Percentiles rank a stretch among this genome's conserved stretches.
Conservation (phyloP, 2,888 invertebrate genomes). For the Coremacera marginata region DNA sequence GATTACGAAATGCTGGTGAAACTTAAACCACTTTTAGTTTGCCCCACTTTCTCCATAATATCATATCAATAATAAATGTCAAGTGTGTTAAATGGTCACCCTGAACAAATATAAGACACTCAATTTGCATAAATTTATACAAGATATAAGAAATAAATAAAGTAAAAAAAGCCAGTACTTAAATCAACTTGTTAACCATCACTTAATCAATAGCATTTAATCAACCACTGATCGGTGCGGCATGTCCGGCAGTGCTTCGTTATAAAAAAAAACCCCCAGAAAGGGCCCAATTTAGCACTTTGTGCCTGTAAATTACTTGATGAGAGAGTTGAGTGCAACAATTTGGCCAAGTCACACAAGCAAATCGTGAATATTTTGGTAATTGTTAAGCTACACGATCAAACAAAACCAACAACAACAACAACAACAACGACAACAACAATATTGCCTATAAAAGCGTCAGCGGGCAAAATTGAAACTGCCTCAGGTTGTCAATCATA, state of each 20-base stretch:
- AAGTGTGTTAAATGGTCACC: conserved; percentile 11
- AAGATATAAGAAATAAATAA: neutral
- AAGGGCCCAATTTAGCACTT: conserved; percentile 42
- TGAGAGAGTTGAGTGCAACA: conserved; percentile 25
- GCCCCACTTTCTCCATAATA: conserved; percentile 1
- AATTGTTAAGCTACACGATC: conserved; percentile 29
- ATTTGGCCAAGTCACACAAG: neutral
- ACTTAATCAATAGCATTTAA: conserved; percentile 48
- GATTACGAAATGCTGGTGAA: too few species aligned
- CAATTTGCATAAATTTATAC: conserved; percentile 19
- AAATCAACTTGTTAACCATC: conserved; percentile 49
- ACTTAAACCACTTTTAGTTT: neutral
- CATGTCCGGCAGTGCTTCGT: too few species aligned
- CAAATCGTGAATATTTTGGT: conserved; percentile 35
- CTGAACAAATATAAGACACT: conserved; percentile 18
- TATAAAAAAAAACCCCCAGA: neutral
- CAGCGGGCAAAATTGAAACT: conserved; percentile 37
- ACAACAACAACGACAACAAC: conserved; percentile 33
- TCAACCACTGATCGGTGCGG: conserved; percentile 22
- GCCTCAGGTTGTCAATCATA: conserved; percentile 50
- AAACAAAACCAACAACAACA: conserved; percentile 21
- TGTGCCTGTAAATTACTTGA: conserved; percentile 42
- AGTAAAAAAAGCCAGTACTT: conserved; percentile 40
- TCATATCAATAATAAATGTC: conserved; percentile 4
- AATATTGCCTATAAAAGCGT: conserved; percentile 38